Evolutionary conservation across 2,113 vertebrate genomes (phyloP).

Genomic region (Uria lomvia): DNA sequence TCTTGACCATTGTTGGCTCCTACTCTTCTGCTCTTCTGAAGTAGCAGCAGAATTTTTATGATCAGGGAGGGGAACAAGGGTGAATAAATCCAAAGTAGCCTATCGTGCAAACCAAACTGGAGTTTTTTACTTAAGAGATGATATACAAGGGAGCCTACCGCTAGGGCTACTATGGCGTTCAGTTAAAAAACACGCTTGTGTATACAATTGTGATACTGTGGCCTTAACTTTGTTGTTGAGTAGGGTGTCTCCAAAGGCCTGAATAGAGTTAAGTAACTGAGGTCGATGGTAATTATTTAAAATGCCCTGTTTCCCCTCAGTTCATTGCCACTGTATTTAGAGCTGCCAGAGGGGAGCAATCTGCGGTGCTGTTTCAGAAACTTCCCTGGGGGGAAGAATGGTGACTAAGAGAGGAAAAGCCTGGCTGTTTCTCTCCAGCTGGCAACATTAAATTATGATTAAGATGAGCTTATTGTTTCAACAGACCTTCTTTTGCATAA

Average conservation of each 20-base stretch:
- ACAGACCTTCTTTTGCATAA: neutral
- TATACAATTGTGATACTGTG: neutral
- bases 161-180: neutral
- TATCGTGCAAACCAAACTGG: fast-evolving
- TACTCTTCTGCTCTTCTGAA: neutral
- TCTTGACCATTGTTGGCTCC: neutral
- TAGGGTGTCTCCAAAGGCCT: neutral
- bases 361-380: neutral
- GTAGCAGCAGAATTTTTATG: neutral
- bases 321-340: neutral
- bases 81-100: neutral
- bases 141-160: fast-evolving
- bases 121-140: neutral
- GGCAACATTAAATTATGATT: neutral
- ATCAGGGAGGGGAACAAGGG: neutral
- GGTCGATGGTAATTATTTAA: neutral
- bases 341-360: neutral
- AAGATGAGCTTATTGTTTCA: neutral
- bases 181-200: neutral
- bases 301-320: neutral
- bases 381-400: neutral
- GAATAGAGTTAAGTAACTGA: neutral
- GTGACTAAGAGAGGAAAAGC: conserved; percentile 30
- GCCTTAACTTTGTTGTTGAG: neutral
- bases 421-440: neutral